A percentile compares a stretch with the other conserved stretches of the same genome.
phyloP scores from a whole-genome alignment of 2,888 invertebrate species.

The Crossocerus cetratus region DNA sequence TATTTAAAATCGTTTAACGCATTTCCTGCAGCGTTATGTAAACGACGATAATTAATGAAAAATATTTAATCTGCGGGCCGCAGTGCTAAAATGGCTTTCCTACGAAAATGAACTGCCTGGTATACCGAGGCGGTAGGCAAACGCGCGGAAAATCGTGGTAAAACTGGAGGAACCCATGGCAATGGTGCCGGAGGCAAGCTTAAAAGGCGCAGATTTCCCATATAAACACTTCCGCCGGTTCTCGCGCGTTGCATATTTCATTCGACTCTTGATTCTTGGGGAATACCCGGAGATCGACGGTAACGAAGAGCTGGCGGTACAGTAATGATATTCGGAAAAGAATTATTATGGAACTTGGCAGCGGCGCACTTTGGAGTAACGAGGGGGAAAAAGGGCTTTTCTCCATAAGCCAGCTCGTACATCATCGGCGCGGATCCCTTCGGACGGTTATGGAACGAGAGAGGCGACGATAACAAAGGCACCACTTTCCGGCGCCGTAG shows the following conservation, averaged over 20 bases:
- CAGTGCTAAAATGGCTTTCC: background rate
- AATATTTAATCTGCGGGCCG: conserved; percentile 1
- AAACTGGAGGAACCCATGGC: background rate
- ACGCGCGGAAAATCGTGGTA: background rate
- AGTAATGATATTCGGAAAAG: conserved; percentile 65
- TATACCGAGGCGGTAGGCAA: background rate
- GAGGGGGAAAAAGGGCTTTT: conserved; percentile 61
- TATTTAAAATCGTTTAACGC: background rate
- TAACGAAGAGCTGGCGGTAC: conserved; percentile 50
- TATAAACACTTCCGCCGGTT: conserved; percentile 17
- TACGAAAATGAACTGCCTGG: background rate
- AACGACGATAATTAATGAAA: conserved; percentile 9
- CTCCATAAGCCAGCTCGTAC: conserved; percentile 62
- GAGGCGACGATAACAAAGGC: conserved; percentile 63
- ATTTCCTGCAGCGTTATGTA: background rate
- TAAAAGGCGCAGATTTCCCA: conserved; percentile 15
- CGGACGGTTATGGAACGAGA: conserved; percentile 63
- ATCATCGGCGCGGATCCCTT: conserved; percentile 62
- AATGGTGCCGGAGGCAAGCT: background rate
- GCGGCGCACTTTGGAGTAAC: conserved; percentile 58
- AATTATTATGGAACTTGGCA: conserved; percentile 66
- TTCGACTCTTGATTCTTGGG: conserved; percentile 23
- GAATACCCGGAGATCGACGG: conserved; percentile 44
- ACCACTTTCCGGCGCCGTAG: conserved; percentile 41
- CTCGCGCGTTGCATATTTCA: conserved; percentile 30